These are phyloP conservation scores for Ciconia boyciana DNA, from an alignment of 2,113 vertebrate genomes.

Conservation along the genomic window DNA sequence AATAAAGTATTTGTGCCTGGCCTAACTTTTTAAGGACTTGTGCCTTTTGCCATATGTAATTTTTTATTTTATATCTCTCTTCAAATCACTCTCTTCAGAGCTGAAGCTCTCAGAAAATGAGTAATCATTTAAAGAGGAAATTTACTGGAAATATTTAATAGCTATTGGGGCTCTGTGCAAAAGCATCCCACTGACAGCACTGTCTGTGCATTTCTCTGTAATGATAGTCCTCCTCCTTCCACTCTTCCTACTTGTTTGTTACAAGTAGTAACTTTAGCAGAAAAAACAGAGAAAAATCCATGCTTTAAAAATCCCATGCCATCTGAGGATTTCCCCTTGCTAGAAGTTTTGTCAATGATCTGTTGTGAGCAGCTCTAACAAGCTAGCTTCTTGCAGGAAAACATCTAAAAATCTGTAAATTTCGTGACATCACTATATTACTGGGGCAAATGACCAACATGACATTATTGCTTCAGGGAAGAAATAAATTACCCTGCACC, in stretches of 20 bases:
- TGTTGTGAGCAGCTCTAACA: not conserved
- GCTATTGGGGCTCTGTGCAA: not conserved
- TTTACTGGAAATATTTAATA: slow-evolving; percentile 59
- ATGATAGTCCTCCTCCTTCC: not conserved
- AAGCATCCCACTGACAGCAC: not conserved
- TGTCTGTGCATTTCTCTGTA: not conserved
- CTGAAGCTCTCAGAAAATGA: slow-evolving; percentile 6
- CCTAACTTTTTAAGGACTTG: not conserved
- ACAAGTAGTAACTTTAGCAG: not conserved
- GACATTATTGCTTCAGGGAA: not conserved
- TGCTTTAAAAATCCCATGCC: not conserved
- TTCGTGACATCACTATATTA: not conserved
- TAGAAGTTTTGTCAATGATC: not conserved
- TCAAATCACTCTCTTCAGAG: not conserved
- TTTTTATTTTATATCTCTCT: not conserved
- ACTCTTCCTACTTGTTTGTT: slow-evolving; percentile 1
- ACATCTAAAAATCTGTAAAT: not conserved
- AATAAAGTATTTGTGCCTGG: not conserved
- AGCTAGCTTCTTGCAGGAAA: not conserved
- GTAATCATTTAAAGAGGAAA: slow-evolving; percentile 21
- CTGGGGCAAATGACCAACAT: not conserved
- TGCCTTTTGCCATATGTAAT: not conserved
- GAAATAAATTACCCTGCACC: not conserved
- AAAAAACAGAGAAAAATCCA: not conserved
- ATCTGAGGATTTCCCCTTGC: not conserved